Conservation (phyloP, 2,888 invertebrate genomes). For the Amiota mariae region DNA sequence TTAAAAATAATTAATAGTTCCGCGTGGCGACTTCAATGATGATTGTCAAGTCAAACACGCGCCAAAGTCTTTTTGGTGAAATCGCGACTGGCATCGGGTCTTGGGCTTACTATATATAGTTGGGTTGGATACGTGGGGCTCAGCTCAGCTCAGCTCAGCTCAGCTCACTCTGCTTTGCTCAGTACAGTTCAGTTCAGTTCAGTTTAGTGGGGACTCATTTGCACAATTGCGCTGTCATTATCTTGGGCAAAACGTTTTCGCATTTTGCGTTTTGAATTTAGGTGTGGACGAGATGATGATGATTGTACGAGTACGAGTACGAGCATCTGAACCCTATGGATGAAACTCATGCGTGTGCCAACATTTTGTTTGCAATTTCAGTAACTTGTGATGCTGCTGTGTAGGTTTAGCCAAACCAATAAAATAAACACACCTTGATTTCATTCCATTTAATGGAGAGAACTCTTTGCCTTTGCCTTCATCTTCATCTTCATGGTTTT, state of each 20-base stretch:
- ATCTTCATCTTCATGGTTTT: constrained; percentile 42
- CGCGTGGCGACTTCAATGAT: background rate
- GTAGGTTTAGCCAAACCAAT: no score
- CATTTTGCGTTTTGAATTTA: constrained; percentile 2
- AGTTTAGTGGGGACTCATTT: constrained; percentile 12
- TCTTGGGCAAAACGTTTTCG: constrained; percentile 37
- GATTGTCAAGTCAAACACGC: background rate
- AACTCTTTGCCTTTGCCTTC: constrained; percentile 47
- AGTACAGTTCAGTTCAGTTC: no score
- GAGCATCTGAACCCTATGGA: no score
- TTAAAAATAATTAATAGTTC: constrained; percentile 5
- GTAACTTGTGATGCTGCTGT: no score
- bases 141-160: no score
- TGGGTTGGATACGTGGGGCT: background rate
- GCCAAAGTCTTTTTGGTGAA: background rate
- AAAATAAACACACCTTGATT: constrained; percentile 50
- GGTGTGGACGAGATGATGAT: constrained; percentile 10
- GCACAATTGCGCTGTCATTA: constrained; percentile 31
- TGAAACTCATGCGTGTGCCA: no score
- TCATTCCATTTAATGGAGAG: constrained; percentile 14
- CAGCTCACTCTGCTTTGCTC: no score
- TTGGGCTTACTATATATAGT: background rate
- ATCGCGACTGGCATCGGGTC: constrained; percentile 17
- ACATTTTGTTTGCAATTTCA: no score
- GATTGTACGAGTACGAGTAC: background rate